phyloP scores from a whole-genome alignment of 2,113 vertebrate genomes.

The Indri indri region DNA sequence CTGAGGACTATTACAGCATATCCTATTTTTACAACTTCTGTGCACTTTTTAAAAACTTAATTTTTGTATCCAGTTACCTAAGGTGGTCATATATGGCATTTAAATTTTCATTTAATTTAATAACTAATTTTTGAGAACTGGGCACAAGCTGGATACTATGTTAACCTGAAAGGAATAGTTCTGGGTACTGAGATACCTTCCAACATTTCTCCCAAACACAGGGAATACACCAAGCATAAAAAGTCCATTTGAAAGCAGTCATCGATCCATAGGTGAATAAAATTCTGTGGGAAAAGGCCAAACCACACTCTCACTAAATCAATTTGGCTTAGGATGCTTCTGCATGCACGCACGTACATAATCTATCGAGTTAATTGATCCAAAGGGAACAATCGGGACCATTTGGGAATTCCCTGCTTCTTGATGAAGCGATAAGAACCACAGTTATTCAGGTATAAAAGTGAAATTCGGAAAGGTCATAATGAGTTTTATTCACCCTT shows the following conservation, averaged over 20 bases:
- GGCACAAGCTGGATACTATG: neutral
- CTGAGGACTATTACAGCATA: neutral
- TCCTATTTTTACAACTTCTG: neutral
- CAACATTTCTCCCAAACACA: neutral
- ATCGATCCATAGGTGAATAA: neutral
- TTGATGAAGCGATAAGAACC: neutral
- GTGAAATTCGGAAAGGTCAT: constrained; percentile 19
- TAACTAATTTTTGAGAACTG: neutral
- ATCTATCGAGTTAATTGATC: neutral
- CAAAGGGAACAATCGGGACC: neutral
- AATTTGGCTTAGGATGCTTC: neutral
- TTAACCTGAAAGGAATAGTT: neutral
- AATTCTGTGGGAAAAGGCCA: neutral
- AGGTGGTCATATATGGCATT: neutral
- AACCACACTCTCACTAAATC: neutral
- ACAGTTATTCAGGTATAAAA: neutral
- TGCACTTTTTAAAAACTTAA: neutral
- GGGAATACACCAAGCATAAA: neutral
- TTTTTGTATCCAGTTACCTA: neutral
- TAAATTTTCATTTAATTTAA: neutral
- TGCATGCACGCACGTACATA: neutral
- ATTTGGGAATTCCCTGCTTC: neutral
- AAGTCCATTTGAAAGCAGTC: neutral
- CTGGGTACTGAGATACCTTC: neutral
- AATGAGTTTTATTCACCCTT: neutral